phyloP scores from a whole-genome alignment of 2,113 vertebrate species.

The Hypocryptadius cinnamomeus region DNA sequence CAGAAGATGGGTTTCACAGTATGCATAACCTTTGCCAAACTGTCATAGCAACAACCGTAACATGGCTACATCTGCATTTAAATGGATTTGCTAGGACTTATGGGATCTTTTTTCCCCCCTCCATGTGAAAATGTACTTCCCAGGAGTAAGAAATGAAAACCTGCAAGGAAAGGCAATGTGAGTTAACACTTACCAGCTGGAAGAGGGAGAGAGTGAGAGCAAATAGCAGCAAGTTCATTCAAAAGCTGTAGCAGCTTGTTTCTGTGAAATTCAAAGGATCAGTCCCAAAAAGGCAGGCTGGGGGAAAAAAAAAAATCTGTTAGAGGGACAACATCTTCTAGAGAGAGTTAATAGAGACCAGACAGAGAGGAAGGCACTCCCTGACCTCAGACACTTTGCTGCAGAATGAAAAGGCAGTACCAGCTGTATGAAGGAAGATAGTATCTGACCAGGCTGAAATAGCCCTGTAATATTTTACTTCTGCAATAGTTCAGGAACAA shows the following conservation, averaged over 20 bases:
- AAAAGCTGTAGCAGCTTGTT: constrained; percentile 1
- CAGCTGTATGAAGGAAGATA: background rate
- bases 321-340: constrained; percentile 21
- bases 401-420: constrained; percentile 11
- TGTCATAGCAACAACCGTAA: constrained; percentile 33
- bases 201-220: constrained; percentile 16
- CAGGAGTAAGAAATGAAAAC: constrained; percentile 53
- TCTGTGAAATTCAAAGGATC: constrained; percentile 35
- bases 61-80: constrained; percentile 38
- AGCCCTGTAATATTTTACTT: background rate
- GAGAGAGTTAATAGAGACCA: constrained; percentile 41
- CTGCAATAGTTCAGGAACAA: background rate
- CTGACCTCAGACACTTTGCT: constrained; percentile 34
- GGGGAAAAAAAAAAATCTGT: background rate
- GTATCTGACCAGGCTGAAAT: background rate
- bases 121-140: constrained; percentile 55
- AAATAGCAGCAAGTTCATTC: constrained; percentile 35
- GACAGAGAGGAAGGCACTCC: constrained; percentile 41
- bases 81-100: constrained; percentile 37
- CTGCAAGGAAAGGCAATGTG: constrained; percentile 21
- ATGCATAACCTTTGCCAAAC: constrained; percentile 36
- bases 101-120: background rate
- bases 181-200: constrained; percentile 61
- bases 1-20: background rate
- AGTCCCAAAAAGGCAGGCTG: constrained; percentile 11